Base-by-base conservation (phyloP, 2,797 vertebrate genomes). In the Danio jaintianensis region DNA sequence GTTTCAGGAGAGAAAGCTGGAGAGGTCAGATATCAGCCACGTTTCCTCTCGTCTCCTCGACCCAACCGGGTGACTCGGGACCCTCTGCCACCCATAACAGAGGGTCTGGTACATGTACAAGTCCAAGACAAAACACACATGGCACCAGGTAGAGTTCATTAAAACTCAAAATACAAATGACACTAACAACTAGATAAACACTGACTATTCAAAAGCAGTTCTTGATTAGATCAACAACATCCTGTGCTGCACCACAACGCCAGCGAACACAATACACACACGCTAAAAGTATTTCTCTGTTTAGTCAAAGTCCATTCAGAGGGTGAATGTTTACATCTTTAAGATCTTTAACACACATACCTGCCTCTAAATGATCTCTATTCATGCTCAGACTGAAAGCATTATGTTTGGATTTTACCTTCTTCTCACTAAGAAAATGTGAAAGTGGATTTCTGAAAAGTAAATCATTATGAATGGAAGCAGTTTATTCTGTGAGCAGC, bases 1-100 rank as follows among this genome's bases (percentile, higher is more conserved):
- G 15, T 52, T 72, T 47, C 38, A 72, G 68, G 20, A 55, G 68
- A 62, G 12, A 72, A 64, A 45, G 7, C 4, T 7, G 88, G 83
- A 86, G 78, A 78, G 58, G 56, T 72, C 83, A 89, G 85, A 66
- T 88, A 79, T 56, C 84, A 87, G 47, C 86, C 91, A 70, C 85
- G 90, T 42, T 85, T 92, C 58, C 87, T 90, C 72, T 85, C 78
- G 68, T 69, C 82, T 64, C 90, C 93, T 72, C 84, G 61, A 18
- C 82, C 67, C 9, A 77, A 70, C 76, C 78, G 47, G 58, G 40
- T 61, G n/a, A 52, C 75, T 0, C 61, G 50, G 16, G 76, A 59
- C 56, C 71, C 47, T 58, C 72, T 86, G 3, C 76, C 84, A 4
- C 79, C 78, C 38, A 48, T 88, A 52, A 75, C 62, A 6, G 75